Evolutionary conservation across 2,797 vertebrate genomes (phyloP).

Genomic region (Gymnocypris eckloni): DNA sequence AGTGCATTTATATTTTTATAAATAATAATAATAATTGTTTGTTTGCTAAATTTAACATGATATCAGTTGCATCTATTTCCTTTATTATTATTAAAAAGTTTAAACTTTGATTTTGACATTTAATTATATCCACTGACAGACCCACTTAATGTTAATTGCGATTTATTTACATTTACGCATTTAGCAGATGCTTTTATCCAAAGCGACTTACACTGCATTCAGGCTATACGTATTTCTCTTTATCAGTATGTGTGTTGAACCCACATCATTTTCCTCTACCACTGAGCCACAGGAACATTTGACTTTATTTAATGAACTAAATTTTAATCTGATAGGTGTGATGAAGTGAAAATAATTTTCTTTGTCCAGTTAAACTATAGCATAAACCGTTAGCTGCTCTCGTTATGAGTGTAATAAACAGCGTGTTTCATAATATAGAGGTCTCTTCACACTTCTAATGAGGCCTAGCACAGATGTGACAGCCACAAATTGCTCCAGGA

Average conservation of each 20-base stretch:
- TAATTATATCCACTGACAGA: background rate
- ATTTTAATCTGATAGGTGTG: background rate
- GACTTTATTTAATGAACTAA: background rate
- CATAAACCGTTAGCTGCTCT: background rate
- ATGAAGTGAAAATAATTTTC: background rate
- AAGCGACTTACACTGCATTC: too few relatives aligned
- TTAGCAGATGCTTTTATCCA: too few relatives aligned
- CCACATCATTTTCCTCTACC: too few relatives aligned
- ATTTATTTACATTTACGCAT: too few relatives aligned
- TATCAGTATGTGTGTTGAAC: too few relatives aligned
- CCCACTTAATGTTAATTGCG: background rate
- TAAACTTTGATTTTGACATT: background rate
- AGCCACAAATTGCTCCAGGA: conserved; percentile 28
- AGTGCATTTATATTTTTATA: background rate
- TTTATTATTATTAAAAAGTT: background rate
- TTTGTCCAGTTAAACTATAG: background rate
- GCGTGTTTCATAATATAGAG: background rate
- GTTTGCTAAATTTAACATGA: too few relatives aligned
- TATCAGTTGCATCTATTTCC: too few relatives aligned
- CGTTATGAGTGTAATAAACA: conserved; percentile 33
- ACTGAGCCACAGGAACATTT: too few relatives aligned
- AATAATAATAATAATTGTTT: background rate
- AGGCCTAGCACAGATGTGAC: conserved; percentile 30
- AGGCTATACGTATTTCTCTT: too few relatives aligned
- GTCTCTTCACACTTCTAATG: conserved; percentile 39